Percentiles rank a stretch among this genome's conserved stretches.
phyloP scores from a whole-genome alignment of 2,797 vertebrate genomes.

The Hyperoplus lanceolatus region DNA sequence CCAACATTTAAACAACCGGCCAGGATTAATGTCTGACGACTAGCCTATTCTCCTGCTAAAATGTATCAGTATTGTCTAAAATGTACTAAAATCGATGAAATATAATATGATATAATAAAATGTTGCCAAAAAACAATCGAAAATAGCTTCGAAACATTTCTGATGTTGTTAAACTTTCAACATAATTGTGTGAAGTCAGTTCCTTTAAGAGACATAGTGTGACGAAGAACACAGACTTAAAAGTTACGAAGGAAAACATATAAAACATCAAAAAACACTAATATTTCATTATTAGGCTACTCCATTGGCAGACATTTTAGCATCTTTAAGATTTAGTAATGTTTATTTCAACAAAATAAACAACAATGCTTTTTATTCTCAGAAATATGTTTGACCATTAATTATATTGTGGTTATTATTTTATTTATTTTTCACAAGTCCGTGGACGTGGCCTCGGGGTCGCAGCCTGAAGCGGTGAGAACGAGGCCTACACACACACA shows the following conservation, averaged over 20 bases:
- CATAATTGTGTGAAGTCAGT: background rate
- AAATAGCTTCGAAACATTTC: background rate
- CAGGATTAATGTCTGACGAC: background rate
- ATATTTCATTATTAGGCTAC: too few species aligned
- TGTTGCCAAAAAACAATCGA: fast-evolving
- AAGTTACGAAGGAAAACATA: too few species aligned
- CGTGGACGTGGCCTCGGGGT: background rate
- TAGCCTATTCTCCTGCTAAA: background rate
- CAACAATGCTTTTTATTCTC: background rate
- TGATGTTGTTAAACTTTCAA: background rate
- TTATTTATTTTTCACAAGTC: background rate
- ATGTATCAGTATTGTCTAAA: background rate
- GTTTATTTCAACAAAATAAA: background rate
- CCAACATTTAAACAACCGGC: background rate
- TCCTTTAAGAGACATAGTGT: background rate
- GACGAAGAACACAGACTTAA: background rate
- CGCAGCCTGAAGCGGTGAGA: constrained; percentile 19
- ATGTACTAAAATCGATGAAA: background rate
- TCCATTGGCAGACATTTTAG: background rate
- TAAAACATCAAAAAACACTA: too few species aligned
- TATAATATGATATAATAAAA: background rate
- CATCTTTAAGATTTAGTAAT: background rate
- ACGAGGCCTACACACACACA: constrained; percentile 19
- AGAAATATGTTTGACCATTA: background rate
- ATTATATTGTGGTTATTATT: too few species aligned